Base-by-base conservation (phyloP, 2,113 vertebrate genomes). In the Probosciger aterrimus region DNA sequence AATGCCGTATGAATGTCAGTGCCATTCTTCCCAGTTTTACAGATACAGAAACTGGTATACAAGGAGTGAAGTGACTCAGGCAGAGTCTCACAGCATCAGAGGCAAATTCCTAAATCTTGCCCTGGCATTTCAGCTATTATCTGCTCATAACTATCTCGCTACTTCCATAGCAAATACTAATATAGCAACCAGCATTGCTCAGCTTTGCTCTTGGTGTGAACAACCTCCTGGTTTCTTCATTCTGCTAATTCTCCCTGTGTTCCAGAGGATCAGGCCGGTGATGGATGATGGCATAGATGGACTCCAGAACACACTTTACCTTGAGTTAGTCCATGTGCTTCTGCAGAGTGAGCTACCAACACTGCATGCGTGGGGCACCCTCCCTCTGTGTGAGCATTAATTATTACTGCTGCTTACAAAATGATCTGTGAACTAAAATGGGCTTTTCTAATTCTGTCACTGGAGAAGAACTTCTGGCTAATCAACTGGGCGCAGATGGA, bases 401-500 rank as follows among this genome's bases (percentile, higher is more conserved):
- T 93, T 88, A 88, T 85, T 88, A 60, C 82, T 49, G 79, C 82
- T 49, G 43, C 89, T 82, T 75, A 75, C 59, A 81, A 62, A 90
- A 64, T 9, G 60, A 92, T n/a, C 69, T 67, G 82, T 55, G 65
- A 81, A 46, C 52, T 59, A 49, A 88, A 85, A 92, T 22, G 46
- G 46, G n/a, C 7, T 94, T 91, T 94, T 88, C 86, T 86, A 78
- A 82, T 95, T 79, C 79, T 33, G 46, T 59, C 82, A 27, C 35
- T 44, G 52, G 79, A 74, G 75, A 62, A 85, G 82, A 92, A 83
- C 83, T 88, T 53, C 41, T 78, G 87, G 70, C 76, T 88, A 82
- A 96, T 90, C 75, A 24, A 59, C 83, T 53, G 75, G 86, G 81
- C 69, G 74, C 90, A 92, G 82, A 80, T 77, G 82, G 90, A 79